Percentiles rank a stretch among this genome's conserved stretches.
phyloP scores from a whole-genome alignment of 2,797 vertebrate genomes.

The Semaprochilodus insignis region DNA sequence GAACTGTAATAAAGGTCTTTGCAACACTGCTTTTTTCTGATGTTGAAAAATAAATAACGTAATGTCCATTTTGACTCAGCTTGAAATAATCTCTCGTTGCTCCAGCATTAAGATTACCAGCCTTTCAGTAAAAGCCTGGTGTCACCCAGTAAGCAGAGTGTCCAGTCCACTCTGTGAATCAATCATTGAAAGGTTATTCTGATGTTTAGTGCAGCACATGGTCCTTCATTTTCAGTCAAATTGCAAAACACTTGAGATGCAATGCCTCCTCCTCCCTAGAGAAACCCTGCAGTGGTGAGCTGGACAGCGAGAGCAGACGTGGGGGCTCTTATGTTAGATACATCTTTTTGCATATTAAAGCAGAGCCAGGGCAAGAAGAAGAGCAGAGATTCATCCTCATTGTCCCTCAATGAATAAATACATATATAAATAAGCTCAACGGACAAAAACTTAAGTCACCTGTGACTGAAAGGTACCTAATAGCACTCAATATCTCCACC shows the following conservation, averaged over 20 bases:
- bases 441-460: too few species aligned
- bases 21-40: too few species aligned
- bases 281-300: not conserved
- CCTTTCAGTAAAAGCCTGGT: too few species aligned
- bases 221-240: constrained; percentile 36
- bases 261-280: not conserved
- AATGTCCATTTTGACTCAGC: too few species aligned
- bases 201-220: constrained; percentile 17
- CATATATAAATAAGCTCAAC: too few species aligned
- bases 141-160: not conserved
- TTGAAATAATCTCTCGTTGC: too few species aligned
- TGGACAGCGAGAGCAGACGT: not conserved
- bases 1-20: too few species aligned
- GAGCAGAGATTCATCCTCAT: not conserved
- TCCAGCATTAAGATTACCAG: too few species aligned
- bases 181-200: constrained; percentile 31
- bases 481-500: too few species aligned
- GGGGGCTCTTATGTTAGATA: constrained; percentile 29
- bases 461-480: too few species aligned
- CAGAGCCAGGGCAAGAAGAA: not conserved
- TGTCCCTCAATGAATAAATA: not conserved
- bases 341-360: constrained; percentile 40
- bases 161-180: not conserved
- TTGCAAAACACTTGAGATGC: constrained; percentile 32
- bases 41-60: too few species aligned